A percentile compares a stretch with the other conserved stretches of the same genome.
These are phyloP conservation scores for Dasypus novemcinctus DNA, from an alignment of 2,113 vertebrate species.

Conservation along the genomic window DNA sequence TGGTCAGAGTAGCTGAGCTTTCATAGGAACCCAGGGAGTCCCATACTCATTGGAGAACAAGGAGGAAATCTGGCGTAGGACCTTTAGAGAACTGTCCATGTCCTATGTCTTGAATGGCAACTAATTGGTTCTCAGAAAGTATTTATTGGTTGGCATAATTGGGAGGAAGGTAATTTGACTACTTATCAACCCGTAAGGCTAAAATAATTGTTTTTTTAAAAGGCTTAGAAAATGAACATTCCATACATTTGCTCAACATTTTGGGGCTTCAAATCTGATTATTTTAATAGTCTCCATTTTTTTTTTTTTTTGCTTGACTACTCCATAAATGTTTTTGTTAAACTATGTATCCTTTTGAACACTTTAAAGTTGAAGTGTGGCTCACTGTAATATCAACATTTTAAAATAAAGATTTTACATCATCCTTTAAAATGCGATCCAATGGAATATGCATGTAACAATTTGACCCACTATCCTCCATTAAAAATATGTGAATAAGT, in stretches of 20 bases:
- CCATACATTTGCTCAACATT: neutral
- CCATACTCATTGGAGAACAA: neutral
- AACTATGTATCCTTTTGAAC: neutral
- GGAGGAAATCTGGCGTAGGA: neutral
- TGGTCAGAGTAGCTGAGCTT: neutral
- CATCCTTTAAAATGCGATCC: neutral
- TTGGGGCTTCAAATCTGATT: neutral
- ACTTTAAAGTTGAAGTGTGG: conserved; percentile 40
- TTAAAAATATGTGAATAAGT: neutral
- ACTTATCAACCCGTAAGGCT: neutral
- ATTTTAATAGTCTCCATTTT: neutral
- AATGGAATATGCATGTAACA: neutral
- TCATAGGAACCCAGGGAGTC: neutral
- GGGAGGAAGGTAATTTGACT: neutral
- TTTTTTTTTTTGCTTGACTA: neutral
- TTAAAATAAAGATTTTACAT: conserved; percentile 29
- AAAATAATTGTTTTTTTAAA: neutral
- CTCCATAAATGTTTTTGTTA: neutral
- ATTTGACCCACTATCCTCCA: neutral
- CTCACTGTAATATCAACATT: conserved; percentile 34
- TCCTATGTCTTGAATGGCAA: neutral
- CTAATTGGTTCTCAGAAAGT: neutral
- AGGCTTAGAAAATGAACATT: neutral
- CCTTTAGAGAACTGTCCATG: neutral
- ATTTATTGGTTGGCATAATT: neutral